Conservation (phyloP, 2,888 invertebrate genomes). For the Lepetodrilus schrolli region DNA sequence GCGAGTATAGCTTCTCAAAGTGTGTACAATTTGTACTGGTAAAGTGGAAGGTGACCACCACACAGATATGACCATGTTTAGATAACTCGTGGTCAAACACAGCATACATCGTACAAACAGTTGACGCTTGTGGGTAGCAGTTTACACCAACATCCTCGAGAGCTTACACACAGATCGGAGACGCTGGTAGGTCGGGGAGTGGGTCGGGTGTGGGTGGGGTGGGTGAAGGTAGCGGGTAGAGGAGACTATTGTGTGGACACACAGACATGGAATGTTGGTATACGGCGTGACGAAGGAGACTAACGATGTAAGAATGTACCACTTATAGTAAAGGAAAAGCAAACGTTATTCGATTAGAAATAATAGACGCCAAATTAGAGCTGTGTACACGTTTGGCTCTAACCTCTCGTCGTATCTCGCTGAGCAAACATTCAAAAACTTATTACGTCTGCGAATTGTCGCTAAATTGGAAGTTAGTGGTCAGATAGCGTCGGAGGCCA, state of each 20-base stretch:
- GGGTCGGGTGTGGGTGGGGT: background rate
- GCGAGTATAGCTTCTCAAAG: too few relatives aligned
- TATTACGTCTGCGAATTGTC: slow-evolving; percentile 13
- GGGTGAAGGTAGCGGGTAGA: background rate
- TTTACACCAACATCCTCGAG: slow-evolving; percentile 25
- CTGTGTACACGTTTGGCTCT: slow-evolving; percentile 23
- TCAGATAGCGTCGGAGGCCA: background rate
- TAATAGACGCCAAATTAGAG: slow-evolving; percentile 28
- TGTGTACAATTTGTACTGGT: too few relatives aligned
- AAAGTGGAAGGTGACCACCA: too few relatives aligned
- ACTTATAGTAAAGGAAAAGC: slow-evolving; percentile 16
- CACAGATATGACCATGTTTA: too few relatives aligned
- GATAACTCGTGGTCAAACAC: too few relatives aligned
- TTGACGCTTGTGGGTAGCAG: slow-evolving; percentile 25
- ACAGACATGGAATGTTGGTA: background rate
- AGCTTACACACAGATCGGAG: background rate
- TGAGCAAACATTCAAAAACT: background rate
- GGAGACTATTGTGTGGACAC: background rate
- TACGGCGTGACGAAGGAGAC: background rate
- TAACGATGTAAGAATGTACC: slow-evolving; percentile 23
- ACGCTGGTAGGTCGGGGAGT: background rate
- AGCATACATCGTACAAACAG: too few relatives aligned
- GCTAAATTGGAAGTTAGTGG: background rate
- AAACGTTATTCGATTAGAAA: slow-evolving; percentile 31
- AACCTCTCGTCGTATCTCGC: slow-evolving; percentile 1